A percentile compares a stretch with the other conserved stretches of the same genome.
phyloP scores from a whole-genome alignment of 2,797 vertebrate species.

The Nasua narica region DNA sequence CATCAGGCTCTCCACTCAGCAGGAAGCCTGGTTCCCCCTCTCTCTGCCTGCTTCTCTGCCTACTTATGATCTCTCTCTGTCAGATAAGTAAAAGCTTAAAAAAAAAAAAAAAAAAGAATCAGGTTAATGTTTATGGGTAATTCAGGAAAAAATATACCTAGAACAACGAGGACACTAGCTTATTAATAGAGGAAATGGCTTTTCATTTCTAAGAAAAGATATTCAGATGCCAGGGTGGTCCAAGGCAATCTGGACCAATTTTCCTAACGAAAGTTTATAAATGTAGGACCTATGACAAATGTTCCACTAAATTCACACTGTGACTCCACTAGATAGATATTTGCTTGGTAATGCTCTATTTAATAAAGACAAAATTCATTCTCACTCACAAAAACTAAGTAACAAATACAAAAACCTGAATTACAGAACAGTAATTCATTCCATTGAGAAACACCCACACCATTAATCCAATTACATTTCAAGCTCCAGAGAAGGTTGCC shows the following conservation, averaged over 20 bases:
- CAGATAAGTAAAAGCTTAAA: too few relatives aligned
- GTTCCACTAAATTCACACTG: background rate
- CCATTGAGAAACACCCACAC: background rate
- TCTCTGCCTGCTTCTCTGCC: too few relatives aligned
- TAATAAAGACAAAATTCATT: conserved; percentile 23
- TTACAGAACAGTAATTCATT: background rate
- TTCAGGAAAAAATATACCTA: conserved; percentile 17
- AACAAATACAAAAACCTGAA: background rate
- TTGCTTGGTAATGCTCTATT: background rate
- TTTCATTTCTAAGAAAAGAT: conserved; percentile 29
- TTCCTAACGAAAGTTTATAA: background rate
- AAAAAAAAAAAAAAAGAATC: too few relatives aligned
- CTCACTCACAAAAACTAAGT: conserved; percentile 2
- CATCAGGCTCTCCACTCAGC: too few relatives aligned
- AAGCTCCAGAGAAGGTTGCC: background rate
- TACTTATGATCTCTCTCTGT: too few relatives aligned
- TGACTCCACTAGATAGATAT: background rate
- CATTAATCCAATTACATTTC: background rate
- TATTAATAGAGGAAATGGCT: background rate
- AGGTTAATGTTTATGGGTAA: background rate
- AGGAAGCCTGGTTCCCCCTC: too few relatives aligned
- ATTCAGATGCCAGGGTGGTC: background rate
- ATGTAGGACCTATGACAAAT: background rate
- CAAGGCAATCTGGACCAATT: background rate
- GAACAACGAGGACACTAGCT: background rate